Percentiles rank a stretch among this genome's conserved stretches.
phyloP scores from a whole-genome alignment of 1,140 invertebrate species.

The Lysiphlebus fabarum region DNA sequence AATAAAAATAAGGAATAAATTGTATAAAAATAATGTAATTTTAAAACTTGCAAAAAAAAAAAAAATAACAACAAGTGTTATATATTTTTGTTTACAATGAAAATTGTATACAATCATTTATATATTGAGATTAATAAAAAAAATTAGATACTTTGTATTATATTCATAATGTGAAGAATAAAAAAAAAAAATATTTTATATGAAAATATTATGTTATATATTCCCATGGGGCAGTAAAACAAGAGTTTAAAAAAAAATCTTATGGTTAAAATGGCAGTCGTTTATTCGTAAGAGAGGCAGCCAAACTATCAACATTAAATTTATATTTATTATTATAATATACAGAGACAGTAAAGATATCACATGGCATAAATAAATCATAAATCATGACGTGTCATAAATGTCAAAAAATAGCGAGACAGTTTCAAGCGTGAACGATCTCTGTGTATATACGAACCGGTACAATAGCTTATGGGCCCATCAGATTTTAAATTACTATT shows the following conservation, averaged over 20 bases:
- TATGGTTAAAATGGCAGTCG: slow-evolving; percentile 40
- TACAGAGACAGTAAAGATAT: slow-evolving; percentile 36
- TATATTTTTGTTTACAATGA: slow-evolving; percentile 4
- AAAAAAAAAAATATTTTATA: slow-evolving; percentile 34
- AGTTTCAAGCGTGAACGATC: slow-evolving; percentile 32
- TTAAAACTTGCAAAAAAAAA: too few species aligned
- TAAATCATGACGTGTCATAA: slow-evolving; percentile 49
- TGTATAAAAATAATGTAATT: too few species aligned
- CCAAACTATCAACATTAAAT: slow-evolving; percentile 23
- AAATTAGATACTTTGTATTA: slow-evolving; percentile 11
- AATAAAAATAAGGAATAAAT: too few species aligned
- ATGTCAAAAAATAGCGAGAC: slow-evolving; percentile 45
- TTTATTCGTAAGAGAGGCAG: slow-evolving; percentile 45
- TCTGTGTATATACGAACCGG: too few species aligned
- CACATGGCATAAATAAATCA: slow-evolving; percentile 50
- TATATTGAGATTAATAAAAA: neutral
- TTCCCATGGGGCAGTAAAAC: slow-evolving; percentile 39
- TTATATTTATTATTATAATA: slow-evolving; percentile 32
- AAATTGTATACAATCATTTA: neutral
- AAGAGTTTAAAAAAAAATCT: slow-evolving; percentile 40
- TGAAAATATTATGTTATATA: slow-evolving; percentile 42
- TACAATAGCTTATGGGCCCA: slow-evolving; percentile 5
- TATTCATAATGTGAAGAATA: too few species aligned
- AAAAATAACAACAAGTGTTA: too few species aligned
- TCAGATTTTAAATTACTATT: neutral